These are phyloP conservation scores for Salmo trutta DNA, from an alignment of 2,797 vertebrate species.

Conservation along the genomic window DNA sequence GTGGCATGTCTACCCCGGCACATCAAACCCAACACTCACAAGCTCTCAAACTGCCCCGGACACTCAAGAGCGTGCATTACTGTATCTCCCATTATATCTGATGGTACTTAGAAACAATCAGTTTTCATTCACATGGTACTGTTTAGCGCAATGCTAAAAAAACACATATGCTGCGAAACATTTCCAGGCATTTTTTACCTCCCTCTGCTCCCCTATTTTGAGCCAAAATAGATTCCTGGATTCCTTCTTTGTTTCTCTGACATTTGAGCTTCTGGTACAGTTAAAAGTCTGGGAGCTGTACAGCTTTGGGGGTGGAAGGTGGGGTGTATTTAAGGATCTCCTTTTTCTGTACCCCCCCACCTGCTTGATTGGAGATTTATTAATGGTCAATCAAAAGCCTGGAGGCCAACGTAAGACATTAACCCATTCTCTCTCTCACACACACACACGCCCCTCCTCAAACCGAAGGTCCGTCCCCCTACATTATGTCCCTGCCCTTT, in stretches of 20 bases:
- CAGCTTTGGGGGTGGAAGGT: neutral
- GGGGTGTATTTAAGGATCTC: neutral
- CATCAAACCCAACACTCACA: neutral
- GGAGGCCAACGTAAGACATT: neutral
- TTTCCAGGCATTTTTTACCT: neutral
- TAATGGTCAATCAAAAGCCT: neutral
- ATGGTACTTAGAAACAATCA: neutral
- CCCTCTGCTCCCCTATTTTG: neutral
- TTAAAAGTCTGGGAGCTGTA: neutral
- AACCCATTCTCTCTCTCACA: neutral
- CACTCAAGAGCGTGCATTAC: neutral
- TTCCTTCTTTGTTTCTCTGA: neutral
- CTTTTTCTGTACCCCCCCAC: neutral
- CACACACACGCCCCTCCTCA: neutral
- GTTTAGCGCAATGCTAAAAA: neutral
- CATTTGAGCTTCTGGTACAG: neutral
- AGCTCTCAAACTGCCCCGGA: conserved; percentile 3
- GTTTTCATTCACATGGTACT: neutral
- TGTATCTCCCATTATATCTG: conserved; percentile 3
- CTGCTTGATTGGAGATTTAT: neutral
- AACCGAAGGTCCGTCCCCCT: neutral
- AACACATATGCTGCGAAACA: neutral
- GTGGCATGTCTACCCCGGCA: neutral
- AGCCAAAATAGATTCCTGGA: neutral
- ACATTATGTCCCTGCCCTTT: neutral